Evolutionary conservation across 2,888 invertebrate species (phyloP), one percentile per base, ranked within the genome.

Genomic region (Craniophora ligustri): DNA sequence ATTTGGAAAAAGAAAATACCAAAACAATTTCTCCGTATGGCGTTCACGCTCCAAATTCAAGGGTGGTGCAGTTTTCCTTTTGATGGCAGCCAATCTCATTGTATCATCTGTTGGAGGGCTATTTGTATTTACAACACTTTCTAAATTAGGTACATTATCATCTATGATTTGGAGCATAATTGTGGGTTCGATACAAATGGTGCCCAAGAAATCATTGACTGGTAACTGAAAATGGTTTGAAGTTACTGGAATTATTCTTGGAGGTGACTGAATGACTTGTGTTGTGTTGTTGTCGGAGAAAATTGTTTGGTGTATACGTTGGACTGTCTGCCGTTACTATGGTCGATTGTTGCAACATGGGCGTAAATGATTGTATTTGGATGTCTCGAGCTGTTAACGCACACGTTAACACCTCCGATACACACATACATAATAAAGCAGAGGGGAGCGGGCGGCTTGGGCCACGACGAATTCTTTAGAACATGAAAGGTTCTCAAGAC

Each of bases 1-100:
- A 66, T 73, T 31, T 10, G 72, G 68, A 40, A 60, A 72, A 41
- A 72, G 46, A 55, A 54, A 62, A 55, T 71, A 76, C 76, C 72
- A 71, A 41, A 30, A 21, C 5, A 74, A 31, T 38, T 73, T 48
- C 5, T 61, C 53, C 18, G 42, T 32, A 8, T 51, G 39, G 1
- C 51, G 40, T 10, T 57, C 48, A 10, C 57, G 48, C 2, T 61
- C 53, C 11, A 57, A 15, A 49, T 57, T 46, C 7, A 61, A 38
- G 0, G 48, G 49, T 2, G 57, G 45, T 15, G 41, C 57, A 2
- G 51, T 57, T 51, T 56, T 56, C 6, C 38, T 48, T 18, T 26
- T 15, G 4, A 61, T 45, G 1, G 13, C 36, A n/a, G 53, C 53
- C 7, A 53, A 48, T 53, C 53, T 48, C 31, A 53, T 28, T 14